These are phyloP conservation scores for Torymus tubicola DNA, from an alignment of 2,888 invertebrate genomes.

Conservation along the genomic window DNA sequence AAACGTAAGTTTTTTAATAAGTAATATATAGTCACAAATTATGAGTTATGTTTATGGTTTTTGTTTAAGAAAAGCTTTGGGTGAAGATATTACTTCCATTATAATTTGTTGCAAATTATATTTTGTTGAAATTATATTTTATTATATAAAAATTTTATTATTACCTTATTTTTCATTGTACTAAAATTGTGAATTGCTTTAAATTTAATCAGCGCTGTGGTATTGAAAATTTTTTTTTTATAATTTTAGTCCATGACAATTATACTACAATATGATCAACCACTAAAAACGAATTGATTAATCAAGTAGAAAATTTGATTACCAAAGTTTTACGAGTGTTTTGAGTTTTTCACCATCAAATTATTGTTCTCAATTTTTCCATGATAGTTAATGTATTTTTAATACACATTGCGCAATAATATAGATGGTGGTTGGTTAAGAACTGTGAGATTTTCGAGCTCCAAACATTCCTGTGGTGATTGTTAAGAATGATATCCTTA, in stretches of 20 bases:
- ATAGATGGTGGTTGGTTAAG: slow-evolving; percentile 43
- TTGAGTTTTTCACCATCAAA: slow-evolving; percentile 15
- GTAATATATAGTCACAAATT: background rate
- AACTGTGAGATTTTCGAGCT: slow-evolving; percentile 24
- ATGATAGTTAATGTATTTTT: slow-evolving; percentile 36
- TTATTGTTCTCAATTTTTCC: slow-evolving; percentile 30
- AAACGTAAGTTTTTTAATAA: background rate
- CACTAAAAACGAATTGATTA: background rate
- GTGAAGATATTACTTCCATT: too few relatives aligned
- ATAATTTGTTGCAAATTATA: too few relatives aligned
- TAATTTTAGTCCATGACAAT: too few relatives aligned
- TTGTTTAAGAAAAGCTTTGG: too few relatives aligned
- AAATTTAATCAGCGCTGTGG: background rate
- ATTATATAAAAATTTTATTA: background rate
- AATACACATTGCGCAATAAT: slow-evolving; percentile 26
- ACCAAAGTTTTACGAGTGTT: slow-evolving; percentile 35
- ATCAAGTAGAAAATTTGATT: slow-evolving; percentile 38
- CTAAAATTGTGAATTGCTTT: background rate
- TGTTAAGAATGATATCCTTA: slow-evolving; percentile 29
- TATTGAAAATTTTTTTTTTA: background rate
- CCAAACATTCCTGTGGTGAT: slow-evolving; percentile 53
- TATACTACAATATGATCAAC: too few relatives aligned
- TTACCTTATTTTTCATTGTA: background rate
- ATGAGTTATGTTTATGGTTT: too few relatives aligned
- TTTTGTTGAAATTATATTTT: too few relatives aligned